Evolutionary conservation across 2,888 invertebrate species (phyloP), one percentile per base, ranked within the genome.

Genomic region (Scaptodrosophila latifasciaeformis): DNA sequence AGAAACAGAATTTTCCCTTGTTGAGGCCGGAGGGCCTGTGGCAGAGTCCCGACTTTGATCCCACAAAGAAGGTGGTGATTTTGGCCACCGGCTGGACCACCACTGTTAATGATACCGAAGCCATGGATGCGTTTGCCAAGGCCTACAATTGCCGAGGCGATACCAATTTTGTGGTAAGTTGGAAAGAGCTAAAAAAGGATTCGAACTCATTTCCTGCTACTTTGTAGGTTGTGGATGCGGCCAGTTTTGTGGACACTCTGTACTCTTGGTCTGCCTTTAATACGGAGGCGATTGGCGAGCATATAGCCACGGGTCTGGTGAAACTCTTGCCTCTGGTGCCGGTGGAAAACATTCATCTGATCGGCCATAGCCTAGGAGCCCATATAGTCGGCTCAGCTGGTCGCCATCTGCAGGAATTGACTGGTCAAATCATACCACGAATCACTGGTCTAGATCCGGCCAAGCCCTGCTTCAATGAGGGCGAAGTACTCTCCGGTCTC

Each of bases 381-480:
- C 87, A 86, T 27, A 86, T 86, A 50, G 70, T 82, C 35, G 86
- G 86, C 2, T 47, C 81, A 1, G 85, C 85, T 6, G 87, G 82
- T 1, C 82, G 85, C 19, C 59, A 78, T 31, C 71, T 85, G 40
- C 68, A 65, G 2, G 49, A 62, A 0, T 15, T 68, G 17, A 84
- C 85, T 1, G 75, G 71, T 2, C 65, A 81, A 42, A 35, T 56
- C 1, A 43, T 86, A 49, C 70, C 82, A 0, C 80, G 81, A 19
- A 84, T 87, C 18, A 87, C 86, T 0, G 86, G 84, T 0, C 60
- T 87, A 18, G 87, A 87, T 70, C 86, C 86, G 9, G 87, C 86
- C 18, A 85, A 84, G 54, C 86, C 85, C 0, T 86, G 86, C 42
- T 86, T 86, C 50, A 85, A 86, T 34, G 85, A 85, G 54, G 86